phyloP scores from a whole-genome alignment of 2,113 vertebrate genomes.

The Todiramphus saurophagus region DNA sequence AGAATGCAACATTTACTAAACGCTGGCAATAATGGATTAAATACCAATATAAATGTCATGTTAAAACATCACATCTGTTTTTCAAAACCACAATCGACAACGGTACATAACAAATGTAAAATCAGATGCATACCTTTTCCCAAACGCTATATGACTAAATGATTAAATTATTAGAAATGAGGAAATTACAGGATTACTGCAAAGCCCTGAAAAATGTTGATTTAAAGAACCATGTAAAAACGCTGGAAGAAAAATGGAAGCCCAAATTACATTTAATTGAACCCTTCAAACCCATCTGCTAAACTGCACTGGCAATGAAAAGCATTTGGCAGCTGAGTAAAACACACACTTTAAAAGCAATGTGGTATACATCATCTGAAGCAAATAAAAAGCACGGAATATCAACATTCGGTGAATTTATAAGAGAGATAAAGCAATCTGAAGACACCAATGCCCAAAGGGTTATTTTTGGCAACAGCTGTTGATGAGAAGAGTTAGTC shows the following conservation, averaged over 20 bases:
- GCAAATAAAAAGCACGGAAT: slow-evolving; percentile 51
- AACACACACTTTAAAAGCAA: slow-evolving; percentile 44
- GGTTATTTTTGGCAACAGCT: slow-evolving; percentile 48
- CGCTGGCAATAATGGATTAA: neutral
- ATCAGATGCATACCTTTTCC: neutral
- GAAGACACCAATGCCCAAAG: slow-evolving; percentile 45
- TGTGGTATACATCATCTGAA: slow-evolving; percentile 50
- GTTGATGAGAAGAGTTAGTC: slow-evolving; percentile 48
- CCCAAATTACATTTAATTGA: slow-evolving; percentile 51
- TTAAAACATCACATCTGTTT: neutral
- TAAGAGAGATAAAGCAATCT: slow-evolving; percentile 52
- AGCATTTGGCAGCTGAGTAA: slow-evolving; percentile 53
- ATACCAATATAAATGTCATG: neutral
- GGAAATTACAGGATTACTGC: slow-evolving; percentile 33
- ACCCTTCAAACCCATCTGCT: slow-evolving; percentile 62
- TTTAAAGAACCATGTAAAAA: slow-evolving; percentile 39
- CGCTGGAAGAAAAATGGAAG: slow-evolving; percentile 25
- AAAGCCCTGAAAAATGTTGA: slow-evolving; percentile 49
- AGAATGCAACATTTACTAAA: neutral
- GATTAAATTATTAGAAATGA: slow-evolving; percentile 35
- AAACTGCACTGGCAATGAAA: slow-evolving; percentile 53
- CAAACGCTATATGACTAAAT: neutral
- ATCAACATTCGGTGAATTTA: slow-evolving; percentile 60
- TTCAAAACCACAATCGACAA: neutral
- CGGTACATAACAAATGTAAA: neutral